These are phyloP conservation scores for Pimpla rufipes DNA, from an alignment of 2,888 invertebrate genomes.

Conservation along the genomic window DNA sequence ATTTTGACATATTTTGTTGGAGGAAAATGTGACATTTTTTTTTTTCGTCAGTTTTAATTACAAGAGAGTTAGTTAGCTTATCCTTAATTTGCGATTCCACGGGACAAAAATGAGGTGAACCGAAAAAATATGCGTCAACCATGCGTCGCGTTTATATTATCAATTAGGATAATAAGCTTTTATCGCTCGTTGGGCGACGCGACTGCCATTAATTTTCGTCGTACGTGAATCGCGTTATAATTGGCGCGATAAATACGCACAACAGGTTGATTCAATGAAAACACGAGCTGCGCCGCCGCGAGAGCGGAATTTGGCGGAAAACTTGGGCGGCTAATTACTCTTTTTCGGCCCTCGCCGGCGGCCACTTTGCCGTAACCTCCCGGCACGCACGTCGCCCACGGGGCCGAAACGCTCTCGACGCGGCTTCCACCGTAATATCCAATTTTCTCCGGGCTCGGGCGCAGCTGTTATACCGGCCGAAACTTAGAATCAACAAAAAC, in stretches of 20 bases:
- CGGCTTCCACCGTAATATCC: slow-evolving; percentile 14
- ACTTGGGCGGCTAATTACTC: slow-evolving; percentile 4
- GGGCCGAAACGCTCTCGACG: slow-evolving; percentile 1
- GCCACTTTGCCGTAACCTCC: slow-evolving; percentile 6
- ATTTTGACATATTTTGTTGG: too few relatives aligned
- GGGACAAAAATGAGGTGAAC: not conserved
- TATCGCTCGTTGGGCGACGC: slow-evolving; percentile 3
- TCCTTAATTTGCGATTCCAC: not conserved
- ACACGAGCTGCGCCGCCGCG: not conserved
- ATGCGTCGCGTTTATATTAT: not conserved
- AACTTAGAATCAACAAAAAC: not conserved
- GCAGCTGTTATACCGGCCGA: not conserved
- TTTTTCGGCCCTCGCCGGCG: not conserved
- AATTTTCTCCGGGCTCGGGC: slow-evolving; percentile 4
- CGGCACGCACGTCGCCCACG: slow-evolving; percentile 23
- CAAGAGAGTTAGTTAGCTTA: not conserved
- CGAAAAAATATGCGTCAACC: not conserved
- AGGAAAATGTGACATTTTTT: not conserved
- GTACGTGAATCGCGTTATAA: not conserved
- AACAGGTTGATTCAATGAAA: slow-evolving; percentile 18
- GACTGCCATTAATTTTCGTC: slow-evolving; percentile 10
- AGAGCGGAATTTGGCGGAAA: not conserved
- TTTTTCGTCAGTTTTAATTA: not conserved
- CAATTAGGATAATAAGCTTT: not conserved
- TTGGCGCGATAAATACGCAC: slow-evolving; percentile 2